phyloP scores from a whole-genome alignment of 2,113 vertebrate genomes.

The Canis aureus region DNA sequence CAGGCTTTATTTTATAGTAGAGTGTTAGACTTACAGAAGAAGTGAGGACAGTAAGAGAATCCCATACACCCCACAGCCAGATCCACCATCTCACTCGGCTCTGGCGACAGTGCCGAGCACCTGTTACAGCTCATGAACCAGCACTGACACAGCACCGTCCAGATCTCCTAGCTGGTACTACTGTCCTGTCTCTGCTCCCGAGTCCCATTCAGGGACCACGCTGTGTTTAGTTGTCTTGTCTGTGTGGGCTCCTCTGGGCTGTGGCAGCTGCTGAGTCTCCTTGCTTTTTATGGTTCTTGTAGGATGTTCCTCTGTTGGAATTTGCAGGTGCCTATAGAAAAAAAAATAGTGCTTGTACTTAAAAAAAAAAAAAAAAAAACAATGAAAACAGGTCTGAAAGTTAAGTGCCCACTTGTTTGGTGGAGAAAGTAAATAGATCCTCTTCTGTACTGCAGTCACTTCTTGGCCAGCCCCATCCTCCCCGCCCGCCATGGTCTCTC shows the following conservation, averaged over 20 bases:
- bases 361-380: background rate
- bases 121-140: background rate
- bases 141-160: fast-evolving
- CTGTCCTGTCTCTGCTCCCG: no score
- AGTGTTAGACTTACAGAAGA: background rate
- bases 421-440: background rate
- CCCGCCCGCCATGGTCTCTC: fast-evolving
- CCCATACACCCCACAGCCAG: background rate
- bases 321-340: background rate
- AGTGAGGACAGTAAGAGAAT: background rate
- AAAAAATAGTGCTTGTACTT: background rate
- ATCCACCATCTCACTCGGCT: no score
- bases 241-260: background rate
- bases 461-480: background rate
- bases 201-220: background rate
- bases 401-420: background rate
- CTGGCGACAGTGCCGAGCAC: no score
- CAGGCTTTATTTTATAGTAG: background rate
- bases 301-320: background rate
- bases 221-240: fast-evolving
- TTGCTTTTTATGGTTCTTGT: background rate
- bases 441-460: background rate
- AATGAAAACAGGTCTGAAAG: background rate
- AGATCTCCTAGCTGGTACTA: background rate
- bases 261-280: background rate